These are phyloP conservation scores for Corbicula japonica DNA, from an alignment of 2,888 invertebrate genomes.

Conservation along the genomic window DNA sequence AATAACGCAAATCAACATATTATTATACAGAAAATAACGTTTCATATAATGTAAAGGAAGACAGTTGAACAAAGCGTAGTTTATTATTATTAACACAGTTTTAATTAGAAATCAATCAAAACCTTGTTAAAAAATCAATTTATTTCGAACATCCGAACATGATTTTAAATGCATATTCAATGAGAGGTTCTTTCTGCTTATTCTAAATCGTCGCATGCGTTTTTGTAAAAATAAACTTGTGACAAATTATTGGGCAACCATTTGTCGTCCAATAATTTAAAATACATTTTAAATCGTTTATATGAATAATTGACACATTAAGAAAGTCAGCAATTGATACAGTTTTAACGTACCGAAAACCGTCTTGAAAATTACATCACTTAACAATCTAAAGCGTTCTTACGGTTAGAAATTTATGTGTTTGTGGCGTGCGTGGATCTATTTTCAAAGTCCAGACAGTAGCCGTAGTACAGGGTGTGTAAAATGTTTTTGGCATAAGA, in stretches of 20 bases:
- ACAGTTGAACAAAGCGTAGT: too few relatives aligned
- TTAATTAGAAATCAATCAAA: too few relatives aligned
- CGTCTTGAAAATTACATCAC: conserved; percentile 14
- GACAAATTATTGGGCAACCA: conserved; percentile 27
- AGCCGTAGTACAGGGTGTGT: conserved; percentile 52
- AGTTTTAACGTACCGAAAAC: conserved; percentile 29
- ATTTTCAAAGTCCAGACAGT: conserved; percentile 34
- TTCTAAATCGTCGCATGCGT: too few relatives aligned
- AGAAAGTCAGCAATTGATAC: conserved; percentile 36
- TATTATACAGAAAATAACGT: too few relatives aligned
- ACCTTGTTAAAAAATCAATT: too few relatives aligned
- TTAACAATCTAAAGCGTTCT: conserved; percentile 31
- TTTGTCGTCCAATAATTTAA: conserved; percentile 37
- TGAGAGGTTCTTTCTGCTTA: too few relatives aligned
- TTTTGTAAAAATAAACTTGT: too few relatives aligned
- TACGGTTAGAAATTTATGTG: conserved; percentile 40
- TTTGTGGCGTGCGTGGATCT: conserved; percentile 45
- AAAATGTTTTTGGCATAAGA: conserved; percentile 41
- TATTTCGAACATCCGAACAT: too few relatives aligned
- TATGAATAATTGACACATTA: conserved; percentile 25
- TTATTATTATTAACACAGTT: too few relatives aligned
- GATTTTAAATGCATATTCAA: too few relatives aligned
- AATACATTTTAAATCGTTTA: conserved; percentile 34
- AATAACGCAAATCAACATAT: too few relatives aligned
- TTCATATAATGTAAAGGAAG: too few relatives aligned